A percentile compares a stretch with the other conserved stretches of the same genome.
Evolutionary conservation across 2,888 invertebrate genomes (phyloP).

Genomic region (Quadroppia sp.): DNA sequence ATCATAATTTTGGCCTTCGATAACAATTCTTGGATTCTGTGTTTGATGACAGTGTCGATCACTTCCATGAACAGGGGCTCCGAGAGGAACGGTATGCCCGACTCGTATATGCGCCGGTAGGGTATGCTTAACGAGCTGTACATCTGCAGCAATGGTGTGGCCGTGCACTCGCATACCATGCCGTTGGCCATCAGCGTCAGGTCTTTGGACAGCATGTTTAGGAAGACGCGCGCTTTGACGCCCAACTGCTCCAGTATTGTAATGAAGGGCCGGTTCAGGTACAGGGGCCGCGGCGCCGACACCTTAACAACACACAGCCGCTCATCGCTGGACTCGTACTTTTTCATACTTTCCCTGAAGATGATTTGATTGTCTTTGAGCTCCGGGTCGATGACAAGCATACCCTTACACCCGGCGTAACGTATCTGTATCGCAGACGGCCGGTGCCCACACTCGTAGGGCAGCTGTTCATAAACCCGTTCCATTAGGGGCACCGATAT

Average conservation of each 20-base stretch:
- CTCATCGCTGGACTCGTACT: slow-evolving; percentile 47
- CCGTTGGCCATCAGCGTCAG: slow-evolving; percentile 18
- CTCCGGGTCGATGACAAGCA: slow-evolving; percentile 46
- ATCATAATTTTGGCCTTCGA: slow-evolving; percentile 47
- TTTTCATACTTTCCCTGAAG: slow-evolving; percentile 48
- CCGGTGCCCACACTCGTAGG: slow-evolving; percentile 28
- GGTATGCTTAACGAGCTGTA: slow-evolving; percentile 22
- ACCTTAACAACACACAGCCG: slow-evolving; percentile 49
- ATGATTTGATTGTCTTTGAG: slow-evolving; percentile 41
- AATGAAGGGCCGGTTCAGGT: slow-evolving; percentile 47
- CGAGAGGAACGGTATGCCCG: slow-evolving; percentile 26
- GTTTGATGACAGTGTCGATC: slow-evolving; percentile 32
- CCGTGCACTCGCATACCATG: slow-evolving; percentile 12
- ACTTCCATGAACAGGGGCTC: slow-evolving; percentile 39
- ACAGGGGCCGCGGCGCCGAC: slow-evolving; percentile 47
- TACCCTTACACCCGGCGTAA: slow-evolving; percentile 48
- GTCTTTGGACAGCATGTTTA: not conserved
- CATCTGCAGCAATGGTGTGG: not conserved
- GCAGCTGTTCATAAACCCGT: slow-evolving; percentile 41
- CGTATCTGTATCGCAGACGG: slow-evolving; percentile 48
- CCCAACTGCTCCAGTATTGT: slow-evolving; percentile 49
- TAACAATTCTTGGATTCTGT: slow-evolving; percentile 39
- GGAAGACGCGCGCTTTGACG: not conserved
- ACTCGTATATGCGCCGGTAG: slow-evolving; percentile 2
- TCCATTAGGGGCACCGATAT: slow-evolving; percentile 44